Evolutionary conservation across 2,113 vertebrate species (phyloP), one percentile per base, ranked within the genome.

Genomic region (Zingel zingel): DNA sequence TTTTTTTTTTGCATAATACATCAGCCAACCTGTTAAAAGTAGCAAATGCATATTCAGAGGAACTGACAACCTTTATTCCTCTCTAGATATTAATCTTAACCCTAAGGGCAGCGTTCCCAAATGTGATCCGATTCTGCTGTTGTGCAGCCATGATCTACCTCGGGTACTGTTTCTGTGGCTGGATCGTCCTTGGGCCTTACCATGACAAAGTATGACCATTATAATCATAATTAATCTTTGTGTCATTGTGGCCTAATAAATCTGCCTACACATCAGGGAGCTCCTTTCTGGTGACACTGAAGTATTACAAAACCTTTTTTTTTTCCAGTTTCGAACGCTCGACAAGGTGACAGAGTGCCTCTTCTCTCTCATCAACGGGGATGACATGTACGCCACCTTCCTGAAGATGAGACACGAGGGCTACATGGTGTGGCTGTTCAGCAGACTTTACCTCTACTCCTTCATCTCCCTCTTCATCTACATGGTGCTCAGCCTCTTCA

Each of bases 401-500:
- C 96, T 96, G 82, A 91, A 95, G 85, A 95, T 98, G 95, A 96
- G 96, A 63, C 95, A 95, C 82, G 97, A 97, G 79, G 97, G 95
- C 74, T 96, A 97, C 87, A 88, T 97, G 93, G 96, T 99, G 80
- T 99, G 98, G 98, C 83, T 99, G 1, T 99, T 99, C 91, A 99
- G 98, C 91, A 95, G 96, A 58, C 82, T 98, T 69, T 99, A 99
- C 83, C 95, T 99, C 77, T 99, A 98, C 89, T 96, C 97, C 45
- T 99, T 98, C 94, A 98, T 98, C 93, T 97, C 97, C 45, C 94
- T 99, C 79, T 99, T 99, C 82, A 97, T 97, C 87, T 99, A 97
- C 82, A 98, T 99, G 98, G 97, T 99, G 74, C 95, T 99, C 88
- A 99, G 98, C 88, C 96, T 99, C 45, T 99, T 99, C 94, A 98